Evolutionary conservation across 2,888 invertebrate species (phyloP), one percentile per base, ranked within the genome.

Genomic region (Encarsia formosa): DNA sequence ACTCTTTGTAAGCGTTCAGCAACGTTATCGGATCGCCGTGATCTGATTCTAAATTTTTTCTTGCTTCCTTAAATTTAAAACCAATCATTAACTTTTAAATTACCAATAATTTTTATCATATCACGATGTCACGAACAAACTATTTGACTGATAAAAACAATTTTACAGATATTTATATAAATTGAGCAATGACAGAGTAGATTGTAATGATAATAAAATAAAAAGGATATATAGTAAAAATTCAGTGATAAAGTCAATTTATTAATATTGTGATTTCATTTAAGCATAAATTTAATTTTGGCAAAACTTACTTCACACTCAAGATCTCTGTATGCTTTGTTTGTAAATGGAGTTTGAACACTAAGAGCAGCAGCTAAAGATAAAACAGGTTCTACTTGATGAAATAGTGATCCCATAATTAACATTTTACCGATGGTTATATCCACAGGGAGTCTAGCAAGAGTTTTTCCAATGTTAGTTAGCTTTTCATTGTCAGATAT

Each of bases 21-120:
- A 97, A 76, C 0, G 93, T 93, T 58, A 99, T 81, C 0, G 97
- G 92, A 72, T 99, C 99, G 0, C 99, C 99, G 69, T 97, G 94
- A 68, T 91, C 91, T 0, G 95, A 95, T 67, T 96, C 91, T 31
- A 96, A 79, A 0, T 84, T 81, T 75, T 84, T 85, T 34, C 91
- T 79, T 1, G 87, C 80, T 35, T 84, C 82, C 83, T 86, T 63
- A 2, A 73, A 67, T 39, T 34, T 23, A 20, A 43, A 41, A 9
- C 16, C 16, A 13, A 45, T 40, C 15, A 19, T 5, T 26, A 23
- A 15, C 16, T 23, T 29, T 24, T 37, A 22, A 8, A 45, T 16
- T 4, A 26, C 22, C 16, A 40, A 34, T 41, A 43, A 44, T 41
- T 44, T n/a, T n/a, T n/a, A n/a, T n/a, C n/a, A n/a, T n/a, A n/a